phyloP scores from a whole-genome alignment of 1,140 invertebrate genomes.

The Monochamus saltuarius region DNA sequence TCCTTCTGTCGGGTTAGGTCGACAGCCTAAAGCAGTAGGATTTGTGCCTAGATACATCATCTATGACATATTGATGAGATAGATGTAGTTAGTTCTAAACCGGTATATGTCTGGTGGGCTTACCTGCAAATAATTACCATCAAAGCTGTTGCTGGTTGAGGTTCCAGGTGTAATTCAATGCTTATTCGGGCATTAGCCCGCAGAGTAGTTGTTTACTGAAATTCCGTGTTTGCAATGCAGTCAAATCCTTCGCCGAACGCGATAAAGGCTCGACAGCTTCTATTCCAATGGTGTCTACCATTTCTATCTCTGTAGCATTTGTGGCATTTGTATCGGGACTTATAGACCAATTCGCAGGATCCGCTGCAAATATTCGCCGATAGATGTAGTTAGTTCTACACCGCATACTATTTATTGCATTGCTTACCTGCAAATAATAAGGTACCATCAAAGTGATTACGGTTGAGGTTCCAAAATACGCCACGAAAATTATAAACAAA shows the following conservation, averaged over 20 bases:
- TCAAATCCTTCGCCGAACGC: slow-evolving; percentile 93
- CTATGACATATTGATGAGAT: too few species aligned
- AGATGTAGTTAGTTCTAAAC: too few species aligned
- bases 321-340: slow-evolving; percentile 56
- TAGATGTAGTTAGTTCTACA: too few species aligned
- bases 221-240: slow-evolving; percentile 86
- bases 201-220: slow-evolving; percentile 87
- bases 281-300: slow-evolving; percentile 81
- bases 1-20: too few species aligned
- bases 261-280: slow-evolving; percentile 87
- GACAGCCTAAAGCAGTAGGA: too few species aligned
- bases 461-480: slow-evolving; percentile 84
- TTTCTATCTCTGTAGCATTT: slow-evolving; percentile 54
- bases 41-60: too few species aligned
- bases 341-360: slow-evolving; percentile 69
- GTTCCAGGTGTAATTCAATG: slow-evolving; percentile 82
- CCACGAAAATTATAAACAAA: slow-evolving; percentile 73
- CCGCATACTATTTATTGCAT: neutral
- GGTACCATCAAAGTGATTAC: slow-evolving; percentile 92
- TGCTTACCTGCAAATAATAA: slow-evolving; percentile 78
- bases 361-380: slow-evolving; percentile 55
- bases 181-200: slow-evolving; percentile 83
- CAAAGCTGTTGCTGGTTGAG: slow-evolving; percentile 81
- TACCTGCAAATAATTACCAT: slow-evolving; percentile 88
- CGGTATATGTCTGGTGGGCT: slow-evolving; percentile 7